Evolutionary conservation across 2,888 invertebrate genomes (phyloP).

Genomic region (Tetranychus piercei): DNA sequence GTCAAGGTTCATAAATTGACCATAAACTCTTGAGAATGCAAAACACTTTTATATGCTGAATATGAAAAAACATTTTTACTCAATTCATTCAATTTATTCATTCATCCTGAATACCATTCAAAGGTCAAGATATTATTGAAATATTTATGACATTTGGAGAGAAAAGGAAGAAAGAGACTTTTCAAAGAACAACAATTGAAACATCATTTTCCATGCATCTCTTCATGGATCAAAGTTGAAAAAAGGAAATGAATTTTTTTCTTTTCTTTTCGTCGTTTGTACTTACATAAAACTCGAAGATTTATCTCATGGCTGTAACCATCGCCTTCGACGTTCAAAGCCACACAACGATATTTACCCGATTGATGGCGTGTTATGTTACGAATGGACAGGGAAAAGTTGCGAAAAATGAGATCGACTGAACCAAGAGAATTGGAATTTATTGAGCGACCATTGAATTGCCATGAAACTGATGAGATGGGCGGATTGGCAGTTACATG

Average conservation of each 20-base stretch:
- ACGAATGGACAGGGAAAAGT: background rate
- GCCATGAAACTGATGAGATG: slow-evolving; percentile 17
- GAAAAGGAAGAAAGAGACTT: background rate
- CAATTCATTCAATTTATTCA: too few relatives aligned
- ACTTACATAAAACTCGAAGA: slow-evolving; percentile 72
- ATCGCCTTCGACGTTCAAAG: slow-evolving; percentile 70
- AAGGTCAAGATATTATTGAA: background rate
- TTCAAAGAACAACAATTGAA: background rate
- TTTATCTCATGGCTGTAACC: slow-evolving; percentile 62
- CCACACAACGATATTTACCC: slow-evolving; percentile 75
- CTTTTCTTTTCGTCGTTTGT: background rate
- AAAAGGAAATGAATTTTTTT: background rate
- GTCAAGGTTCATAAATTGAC: too few relatives aligned
- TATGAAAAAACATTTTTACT: too few relatives aligned
- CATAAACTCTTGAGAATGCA: too few relatives aligned
- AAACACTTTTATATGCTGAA: too few relatives aligned
- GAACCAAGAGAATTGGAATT: background rate
- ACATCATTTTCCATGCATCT: too few relatives aligned
- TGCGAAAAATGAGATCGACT: background rate
- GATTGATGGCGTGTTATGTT: slow-evolving; percentile 45
- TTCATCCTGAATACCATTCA: background rate
- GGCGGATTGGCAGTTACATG: slow-evolving; percentile 20
- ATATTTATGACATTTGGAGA: background rate
- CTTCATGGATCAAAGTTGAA: too few relatives aligned
- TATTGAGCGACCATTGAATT: slow-evolving; percentile 9